Evolutionary conservation across 2,888 invertebrate genomes (phyloP), one percentile per base, ranked within the genome.

Genomic region (Oithona nana): DNA sequence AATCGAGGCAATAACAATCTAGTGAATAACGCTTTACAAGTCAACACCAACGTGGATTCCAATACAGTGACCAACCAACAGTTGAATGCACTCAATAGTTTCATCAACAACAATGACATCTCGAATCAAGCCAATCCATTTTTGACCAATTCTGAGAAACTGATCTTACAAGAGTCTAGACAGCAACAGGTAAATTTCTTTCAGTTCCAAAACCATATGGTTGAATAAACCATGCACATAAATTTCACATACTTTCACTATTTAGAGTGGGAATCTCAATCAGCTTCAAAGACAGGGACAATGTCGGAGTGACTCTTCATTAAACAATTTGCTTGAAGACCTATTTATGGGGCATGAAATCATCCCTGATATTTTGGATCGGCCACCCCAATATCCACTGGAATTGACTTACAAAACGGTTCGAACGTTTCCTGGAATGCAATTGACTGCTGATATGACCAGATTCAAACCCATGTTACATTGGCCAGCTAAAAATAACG

Each of bases 381-480:
- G 57, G 3, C 56, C 62, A 13, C 62, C 62, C 13, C 22, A 31
- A 26, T 62, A 62, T 28, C 62, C 61, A 16, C 39, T 62, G 62
- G 62, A 62, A 24, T 50, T 62, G 8, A 54, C 62, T 13, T 62
- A 62, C 56, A 62, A 62, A 29, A 62, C 62, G 6, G 57, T 62
- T 24, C 28, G 62, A 26, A 62, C 62, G 20, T 62, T 62, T 29
- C 62, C 62, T 11, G 62, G 62, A 6, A 62, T 62, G 62, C 20
- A 56, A 6, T 26, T 62, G 24, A 62, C 62, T 13, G 62, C 62
- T 1, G 62, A 62, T 26, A 56, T 56, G 56, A 62, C 62, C n/a
- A 20, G 62, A 29, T 61, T 52, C 29, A 61, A 52, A 54, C 54
- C 52, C n/a, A 29, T 54, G 48, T 28, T 62, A 16, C 30, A 39